Evolutionary conservation across 2,888 invertebrate species (phyloP).

Genomic region (Xestia sexstrigata): DNA sequence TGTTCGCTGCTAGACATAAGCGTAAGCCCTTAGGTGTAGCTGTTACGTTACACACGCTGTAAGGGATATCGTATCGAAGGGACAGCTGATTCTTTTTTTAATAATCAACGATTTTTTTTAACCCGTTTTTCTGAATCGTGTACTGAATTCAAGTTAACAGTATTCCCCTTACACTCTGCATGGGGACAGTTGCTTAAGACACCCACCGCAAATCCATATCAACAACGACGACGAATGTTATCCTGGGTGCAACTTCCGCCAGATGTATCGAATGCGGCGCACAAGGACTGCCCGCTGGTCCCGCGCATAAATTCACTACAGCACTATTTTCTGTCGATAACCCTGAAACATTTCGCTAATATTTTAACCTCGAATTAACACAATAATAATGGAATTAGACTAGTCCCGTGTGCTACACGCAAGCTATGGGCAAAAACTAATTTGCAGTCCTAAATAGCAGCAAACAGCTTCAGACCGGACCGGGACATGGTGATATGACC

Average conservation of each 20-base stretch:
- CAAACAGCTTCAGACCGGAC: background rate
- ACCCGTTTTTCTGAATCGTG: background rate
- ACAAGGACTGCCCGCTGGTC: conserved; percentile 76
- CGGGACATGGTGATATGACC: background rate
- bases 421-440: background rate
- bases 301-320: conserved; percentile 83
- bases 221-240: conserved; percentile 79
- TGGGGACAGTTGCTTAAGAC: background rate
- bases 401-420: no score
- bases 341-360: conserved; percentile 72
- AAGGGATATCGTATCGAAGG: background rate
- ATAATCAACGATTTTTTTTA: background rate
- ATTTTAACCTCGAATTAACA: background rate
- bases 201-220: conserved; percentile 83
- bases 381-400: background rate
- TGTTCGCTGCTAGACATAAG: background rate
- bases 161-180: background rate
- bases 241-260: conserved; percentile 81
- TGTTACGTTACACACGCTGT: background rate
- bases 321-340: conserved; percentile 86
- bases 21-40: no score
- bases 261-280: conserved; percentile 85
- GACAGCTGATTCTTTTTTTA: background rate
- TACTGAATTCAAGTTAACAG: background rate
- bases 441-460: background rate